These are phyloP conservation scores for Catocala nupta DNA, from an alignment of 2,888 invertebrate genomes.

Conservation along the genomic window DNA sequence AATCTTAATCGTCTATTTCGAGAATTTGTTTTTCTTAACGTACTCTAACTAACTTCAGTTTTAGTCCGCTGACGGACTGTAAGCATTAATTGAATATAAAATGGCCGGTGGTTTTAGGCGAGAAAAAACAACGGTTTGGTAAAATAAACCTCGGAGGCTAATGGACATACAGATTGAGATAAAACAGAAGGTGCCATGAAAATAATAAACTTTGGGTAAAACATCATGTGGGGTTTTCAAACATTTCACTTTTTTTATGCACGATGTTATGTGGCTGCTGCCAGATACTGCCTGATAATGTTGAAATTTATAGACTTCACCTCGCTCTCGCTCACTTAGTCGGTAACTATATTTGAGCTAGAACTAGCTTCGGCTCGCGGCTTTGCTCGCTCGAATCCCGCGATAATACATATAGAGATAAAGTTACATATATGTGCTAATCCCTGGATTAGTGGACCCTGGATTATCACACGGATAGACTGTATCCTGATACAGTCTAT, in stretches of 20 bases:
- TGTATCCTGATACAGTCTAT: too few relatives aligned
- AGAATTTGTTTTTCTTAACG: slow-evolving; percentile 2
- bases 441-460: too few relatives aligned
- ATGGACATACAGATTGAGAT: slow-evolving; percentile 86
- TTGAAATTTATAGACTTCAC: too few relatives aligned
- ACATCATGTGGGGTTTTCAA: slow-evolving; percentile 54
- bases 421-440: too few relatives aligned
- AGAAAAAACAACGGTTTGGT: slow-evolving; percentile 64
- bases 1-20: background rate
- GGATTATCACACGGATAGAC: too few relatives aligned
- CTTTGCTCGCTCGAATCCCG: too few relatives aligned
- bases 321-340: too few relatives aligned
- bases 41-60: background rate
- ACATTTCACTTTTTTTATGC: slow-evolving; percentile 56
- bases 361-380: too few relatives aligned
- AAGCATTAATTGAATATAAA: slow-evolving; percentile 50
- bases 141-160: slow-evolving; percentile 79
- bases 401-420: too few relatives aligned
- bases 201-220: slow-evolving; percentile 69
- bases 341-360: too few relatives aligned
- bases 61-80: slow-evolving; percentile 11
- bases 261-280: slow-evolving; percentile 12
- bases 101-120: slow-evolving; percentile 49
- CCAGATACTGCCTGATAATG: background rate
- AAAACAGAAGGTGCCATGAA: slow-evolving; percentile 79